Percentiles rank a stretch among this genome's conserved stretches.
These are phyloP conservation scores for Sicus ferrugineus DNA, from an alignment of 2,888 invertebrate genomes.

Conservation along the genomic window DNA sequence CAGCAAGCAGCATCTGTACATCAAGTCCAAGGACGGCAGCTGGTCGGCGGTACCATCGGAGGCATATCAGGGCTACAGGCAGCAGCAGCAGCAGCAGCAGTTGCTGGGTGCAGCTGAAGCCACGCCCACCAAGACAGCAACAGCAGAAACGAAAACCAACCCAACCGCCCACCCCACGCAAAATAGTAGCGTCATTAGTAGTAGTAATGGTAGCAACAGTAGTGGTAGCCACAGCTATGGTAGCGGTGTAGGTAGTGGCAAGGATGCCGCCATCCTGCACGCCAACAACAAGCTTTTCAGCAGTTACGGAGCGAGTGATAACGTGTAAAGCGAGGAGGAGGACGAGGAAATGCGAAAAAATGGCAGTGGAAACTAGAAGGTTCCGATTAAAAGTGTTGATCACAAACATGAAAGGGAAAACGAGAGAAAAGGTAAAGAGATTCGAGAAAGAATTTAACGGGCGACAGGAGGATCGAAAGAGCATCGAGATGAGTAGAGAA, in stretches of 20 bases:
- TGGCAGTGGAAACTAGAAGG: too few relatives aligned
- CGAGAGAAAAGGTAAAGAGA: neutral
- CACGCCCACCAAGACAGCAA: constrained; percentile 47
- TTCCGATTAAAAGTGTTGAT: neutral
- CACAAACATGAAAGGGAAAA: neutral
- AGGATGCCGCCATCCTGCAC: constrained; percentile 35
- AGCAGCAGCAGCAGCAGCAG: constrained; percentile 52
- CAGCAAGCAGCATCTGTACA: constrained; percentile 62
- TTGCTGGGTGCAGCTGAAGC: constrained; percentile 52
- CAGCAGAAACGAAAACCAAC: constrained; percentile 49
- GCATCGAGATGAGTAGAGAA: too few relatives aligned
- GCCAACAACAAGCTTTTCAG: constrained; percentile 64
- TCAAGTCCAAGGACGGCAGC: constrained; percentile 63
- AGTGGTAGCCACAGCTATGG: constrained; percentile 46
- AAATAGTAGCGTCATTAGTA: constrained; percentile 39
- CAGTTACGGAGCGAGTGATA: constrained; percentile 64
- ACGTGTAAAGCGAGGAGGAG: constrained; percentile 52
- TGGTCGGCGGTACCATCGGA: constrained; percentile 63
- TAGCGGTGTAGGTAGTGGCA: constrained; percentile 43
- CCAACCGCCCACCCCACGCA: constrained; percentile 32
- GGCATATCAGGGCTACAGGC: constrained; percentile 60
- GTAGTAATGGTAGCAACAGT: constrained; percentile 45
- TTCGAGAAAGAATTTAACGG: too few relatives aligned
- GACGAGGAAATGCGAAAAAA: neutral
- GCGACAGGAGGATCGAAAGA: too few relatives aligned